phyloP scores from a whole-genome alignment of 2,113 vertebrate genomes.

The Dicrurus megarhynchus region DNA sequence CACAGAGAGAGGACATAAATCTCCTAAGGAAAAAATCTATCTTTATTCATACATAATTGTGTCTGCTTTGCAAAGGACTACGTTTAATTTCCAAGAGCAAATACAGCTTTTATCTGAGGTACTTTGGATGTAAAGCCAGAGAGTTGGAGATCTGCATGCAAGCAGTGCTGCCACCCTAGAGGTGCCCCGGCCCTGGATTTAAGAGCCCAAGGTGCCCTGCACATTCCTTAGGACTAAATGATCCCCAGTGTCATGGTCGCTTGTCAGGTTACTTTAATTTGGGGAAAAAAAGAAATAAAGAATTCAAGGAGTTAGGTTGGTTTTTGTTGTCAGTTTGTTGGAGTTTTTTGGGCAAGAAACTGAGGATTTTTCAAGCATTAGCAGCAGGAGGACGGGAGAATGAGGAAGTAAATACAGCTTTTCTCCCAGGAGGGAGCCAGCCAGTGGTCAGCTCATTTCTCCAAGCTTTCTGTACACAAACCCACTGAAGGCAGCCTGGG shows the following conservation, averaged over 20 bases:
- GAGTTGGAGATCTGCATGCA: rapidly evolving
- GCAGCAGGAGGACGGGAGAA: not conserved
- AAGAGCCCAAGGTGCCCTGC: no score
- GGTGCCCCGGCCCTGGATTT: no score
- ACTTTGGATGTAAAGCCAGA: not conserved
- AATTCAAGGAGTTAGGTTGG: no score
- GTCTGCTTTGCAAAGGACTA: not conserved
- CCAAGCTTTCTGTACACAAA: not conserved
- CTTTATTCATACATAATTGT: not conserved
- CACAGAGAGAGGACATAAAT: rapidly evolving
- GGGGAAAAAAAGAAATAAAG: rapidly evolving
- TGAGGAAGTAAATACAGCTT: not conserved
- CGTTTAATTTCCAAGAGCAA: not conserved
- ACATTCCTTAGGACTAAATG: rapidly evolving
- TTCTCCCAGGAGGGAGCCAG: not conserved
- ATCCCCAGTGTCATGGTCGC: rapidly evolving
- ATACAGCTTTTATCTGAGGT: not conserved
- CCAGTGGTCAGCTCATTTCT: not conserved
- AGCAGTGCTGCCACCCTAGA: not conserved
- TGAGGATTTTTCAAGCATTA: not conserved
- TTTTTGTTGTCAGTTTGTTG: rapidly evolving
- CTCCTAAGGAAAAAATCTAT: not conserved
- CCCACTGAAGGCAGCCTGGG: rapidly evolving
- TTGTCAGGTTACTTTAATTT: not conserved
- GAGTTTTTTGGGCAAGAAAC: not conserved